Base-by-base conservation (phyloP, 2,888 invertebrate species). In the Brenthis ino region DNA sequence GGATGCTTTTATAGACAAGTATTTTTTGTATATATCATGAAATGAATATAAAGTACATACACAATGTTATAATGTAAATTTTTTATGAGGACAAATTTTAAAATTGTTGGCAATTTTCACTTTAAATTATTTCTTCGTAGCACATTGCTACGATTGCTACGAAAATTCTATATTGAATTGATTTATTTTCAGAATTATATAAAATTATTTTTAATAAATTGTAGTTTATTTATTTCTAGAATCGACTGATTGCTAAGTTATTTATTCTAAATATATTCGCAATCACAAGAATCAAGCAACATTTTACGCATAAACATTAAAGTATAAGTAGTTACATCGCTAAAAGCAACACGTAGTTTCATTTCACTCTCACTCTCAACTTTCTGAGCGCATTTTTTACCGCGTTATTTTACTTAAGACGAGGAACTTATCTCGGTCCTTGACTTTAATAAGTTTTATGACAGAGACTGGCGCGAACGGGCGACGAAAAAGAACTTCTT, bases 371-470 rank as follows among this genome's bases (percentile, higher is more conserved):
- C 91, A 83, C 89, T 88, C 77, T 77, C 69, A 89, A 88, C 81
- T 88, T 89, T 85, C 84, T 83, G 80, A 80, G 85, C 82, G 85
- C 87, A 85, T 88, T 91, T 91, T 90, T 91, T 90, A 86, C 80
- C 77, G 82, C 90, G 89, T 91, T 91, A 91, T 93, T 92, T 93
- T 91, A 93, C 92, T 91, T 90, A 92, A 91, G 91, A 88, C 88
- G 89, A 85, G 85, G 85, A 93, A 91, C 89, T 91, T 92, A 91
- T 91, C 92, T 91, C 89, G 89, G 92, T 92, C 90, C 91, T 92
- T 92, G 92, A 92, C 92, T 92, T 92, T 91, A 92, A 92, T 92
- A 92, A 93, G 91, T 93, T 92, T 92, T 91, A 91, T 90, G 91
- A 92, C 91, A 89, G 91, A 90, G 90, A 91, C 91, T 87, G 91